Base-by-base conservation (phyloP, 2,888 invertebrate species). In the Drosophila silvestris region DNA sequence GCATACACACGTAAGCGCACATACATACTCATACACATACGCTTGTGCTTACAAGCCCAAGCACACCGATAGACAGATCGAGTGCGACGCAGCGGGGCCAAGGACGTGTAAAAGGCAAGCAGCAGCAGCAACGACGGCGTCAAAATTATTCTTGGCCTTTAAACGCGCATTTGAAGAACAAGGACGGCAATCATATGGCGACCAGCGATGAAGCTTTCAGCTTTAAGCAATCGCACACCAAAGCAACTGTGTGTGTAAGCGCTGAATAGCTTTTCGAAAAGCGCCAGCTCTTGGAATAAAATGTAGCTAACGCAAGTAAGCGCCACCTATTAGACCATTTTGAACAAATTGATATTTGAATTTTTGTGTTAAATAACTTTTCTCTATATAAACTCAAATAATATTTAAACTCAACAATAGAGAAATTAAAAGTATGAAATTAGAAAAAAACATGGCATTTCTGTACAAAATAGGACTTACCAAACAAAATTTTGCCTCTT, bases 141-240 rank as follows among this genome's bases (percentile, higher is more conserved):
- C 58, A 65, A 81, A 83, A 82, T 81, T 82, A 88, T 91, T 91
- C 93, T 93, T 92, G 93, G 93, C 93, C 92, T 91, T 91, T 91
- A 92, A 89, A 91, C 82, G 73, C 63, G 77, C 88, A 89, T 91
- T 92, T 93, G 92, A 93, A 91, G 93, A 92, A 92, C 92, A 92
- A 92, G 92, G 92, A 92, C 93, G 88, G 93, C 92, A 91, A 83
- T 81, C 88, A 81, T 85, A 85, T 90, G 82, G 74, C 69, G 41
- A 68, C 56, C 52, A 70, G 69, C 61, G 51, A 19, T 28, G 58
- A 82, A 79, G 85, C 90, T 85, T 81, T 78, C 39, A 82, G 78
- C 82, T 90, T 57, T 79, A 89, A 87, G 85, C 90, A 37, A 59
- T 61, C 32, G 44, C 67, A 65, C 67, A 64, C 60, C 67, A 52